Base-by-base conservation (phyloP, 2,797 vertebrate genomes). In the Nyctibius grandis region DNA sequence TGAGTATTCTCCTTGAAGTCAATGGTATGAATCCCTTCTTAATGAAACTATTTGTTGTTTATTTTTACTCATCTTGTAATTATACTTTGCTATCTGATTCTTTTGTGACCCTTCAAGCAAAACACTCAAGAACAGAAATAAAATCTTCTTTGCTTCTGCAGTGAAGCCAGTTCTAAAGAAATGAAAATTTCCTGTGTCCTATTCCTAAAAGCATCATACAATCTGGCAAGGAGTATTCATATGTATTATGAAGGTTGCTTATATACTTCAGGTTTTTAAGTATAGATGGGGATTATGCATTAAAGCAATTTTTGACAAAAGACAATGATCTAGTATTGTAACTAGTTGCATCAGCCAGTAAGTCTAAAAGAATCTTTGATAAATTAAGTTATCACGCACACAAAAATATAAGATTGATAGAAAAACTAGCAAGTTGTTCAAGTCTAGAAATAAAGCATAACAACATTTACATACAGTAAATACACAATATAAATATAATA, bases 51-150 rank as follows among this genome's bases (percentile, higher is more conserved):
- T 57, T 89, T 44, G 23, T 73, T 91, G 84, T 89, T 95, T 89
- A 65, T 93, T 89, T 93, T 93, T 69, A 89, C 51, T 92, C 31
- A 57, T 65, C 70, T 94, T 74, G 64, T 82, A 93, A 93, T 87
- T 94, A 86, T 75, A 53, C 61, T 90, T 78, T 42, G 65, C 59
- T 89, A 21, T 91, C 63, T 93, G 82, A 83, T 93, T 94, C 33
- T 67, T 61, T 36, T 40, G 51, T 76, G 75, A 89, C 79, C 67
- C n/a, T 72, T 77, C 50, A 89, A 89, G 81, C 50, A 78, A 81
- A 60, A 85, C 56, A 51, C 18, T 59, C 19, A 53, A 44, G 74
- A 85, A 56, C 18, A 92, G 44, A 79, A 89, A 72, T 28, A 78
- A 89, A 73, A n/a, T 22, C 51, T 21, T 54, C 18, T 57, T 70